phyloP scores from a whole-genome alignment of 2,113 vertebrate species.

The Tyto alba region DNA sequence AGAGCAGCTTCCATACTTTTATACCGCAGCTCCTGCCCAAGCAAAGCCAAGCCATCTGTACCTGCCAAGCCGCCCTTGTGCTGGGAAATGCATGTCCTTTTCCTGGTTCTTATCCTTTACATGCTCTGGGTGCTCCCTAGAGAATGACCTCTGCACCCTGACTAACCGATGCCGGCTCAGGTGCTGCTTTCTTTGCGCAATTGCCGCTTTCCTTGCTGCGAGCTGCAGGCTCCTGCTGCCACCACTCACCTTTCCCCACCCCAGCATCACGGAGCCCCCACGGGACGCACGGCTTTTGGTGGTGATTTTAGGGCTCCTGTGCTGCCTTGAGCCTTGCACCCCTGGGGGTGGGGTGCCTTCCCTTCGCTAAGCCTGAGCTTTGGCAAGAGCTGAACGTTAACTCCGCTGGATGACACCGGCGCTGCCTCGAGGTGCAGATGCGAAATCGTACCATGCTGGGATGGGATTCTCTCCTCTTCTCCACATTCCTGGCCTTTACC shows the following conservation, averaged over 20 bases:
- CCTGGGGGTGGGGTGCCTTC: neutral
- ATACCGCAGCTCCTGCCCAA: neutral
- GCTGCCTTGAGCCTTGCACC: neutral
- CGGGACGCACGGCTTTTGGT: fast-evolving
- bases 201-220: neutral
- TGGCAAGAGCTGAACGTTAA: neutral
- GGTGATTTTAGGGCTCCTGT: neutral
- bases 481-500: neutral
- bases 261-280: fast-evolving
- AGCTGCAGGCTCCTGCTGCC: neutral
- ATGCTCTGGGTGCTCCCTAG: neutral
- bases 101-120: neutral
- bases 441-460: neutral
- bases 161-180: fast-evolving
- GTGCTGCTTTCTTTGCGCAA: neutral
- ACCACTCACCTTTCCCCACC: fast-evolving
- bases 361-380: neutral
- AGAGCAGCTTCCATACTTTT: neutral
- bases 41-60: neutral
- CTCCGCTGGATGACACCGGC: neutral
- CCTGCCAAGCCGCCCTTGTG: neutral
- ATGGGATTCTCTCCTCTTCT: neutral
- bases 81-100: fast-evolving
- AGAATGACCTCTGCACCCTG: neutral
- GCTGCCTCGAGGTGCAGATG: neutral